Evolutionary conservation across 2,797 vertebrate species (phyloP).

Genomic region (Brachyrhaphis roseni): DNA sequence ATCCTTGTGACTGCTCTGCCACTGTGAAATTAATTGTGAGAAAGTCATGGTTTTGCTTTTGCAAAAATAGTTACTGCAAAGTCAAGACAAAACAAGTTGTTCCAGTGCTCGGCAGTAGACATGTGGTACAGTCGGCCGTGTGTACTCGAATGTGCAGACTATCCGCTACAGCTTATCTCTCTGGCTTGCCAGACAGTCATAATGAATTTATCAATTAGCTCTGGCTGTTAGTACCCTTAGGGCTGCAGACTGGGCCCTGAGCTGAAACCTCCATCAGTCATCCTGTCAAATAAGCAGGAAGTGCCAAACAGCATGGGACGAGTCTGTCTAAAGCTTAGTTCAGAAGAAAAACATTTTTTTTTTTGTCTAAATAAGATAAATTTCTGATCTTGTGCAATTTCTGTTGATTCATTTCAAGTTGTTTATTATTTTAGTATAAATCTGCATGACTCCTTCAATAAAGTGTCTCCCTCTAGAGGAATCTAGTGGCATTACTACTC

Average conservation of each 20-base stretch:
- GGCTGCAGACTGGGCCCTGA: slow-evolving; percentile 52
- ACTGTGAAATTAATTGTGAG: slow-evolving; percentile 18
- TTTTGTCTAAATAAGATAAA: background rate
- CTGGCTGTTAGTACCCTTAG: slow-evolving; percentile 46
- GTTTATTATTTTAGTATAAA: background rate
- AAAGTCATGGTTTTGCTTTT: slow-evolving; percentile 4
- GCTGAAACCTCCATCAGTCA: slow-evolving; percentile 59
- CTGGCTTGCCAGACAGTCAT: slow-evolving; percentile 57
- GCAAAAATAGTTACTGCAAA: slow-evolving; percentile 14
- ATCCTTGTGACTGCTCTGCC: background rate
- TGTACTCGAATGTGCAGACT: slow-evolving; percentile 27
- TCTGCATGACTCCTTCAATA: background rate
- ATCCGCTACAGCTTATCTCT: slow-evolving; percentile 51
- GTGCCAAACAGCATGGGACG: slow-evolving; percentile 15
- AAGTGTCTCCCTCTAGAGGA: slow-evolving; percentile 63
- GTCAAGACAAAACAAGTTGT: slow-evolving; percentile 21
- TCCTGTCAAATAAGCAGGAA: slow-evolving; percentile 56
- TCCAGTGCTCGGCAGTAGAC: slow-evolving; percentile 2
- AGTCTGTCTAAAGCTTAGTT: slow-evolving; percentile 6
- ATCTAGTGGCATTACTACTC: slow-evolving; percentile 17
- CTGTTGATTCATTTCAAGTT: background rate
- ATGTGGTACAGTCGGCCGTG: slow-evolving; percentile 14
- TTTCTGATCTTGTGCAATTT: background rate
- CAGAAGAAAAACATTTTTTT: background rate
- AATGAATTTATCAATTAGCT: slow-evolving; percentile 73